A percentile compares a stretch with the other conserved stretches of the same genome.
phyloP scores from a whole-genome alignment of 2,113 vertebrate genomes.

The Rhizomys pruinosus region DNA sequence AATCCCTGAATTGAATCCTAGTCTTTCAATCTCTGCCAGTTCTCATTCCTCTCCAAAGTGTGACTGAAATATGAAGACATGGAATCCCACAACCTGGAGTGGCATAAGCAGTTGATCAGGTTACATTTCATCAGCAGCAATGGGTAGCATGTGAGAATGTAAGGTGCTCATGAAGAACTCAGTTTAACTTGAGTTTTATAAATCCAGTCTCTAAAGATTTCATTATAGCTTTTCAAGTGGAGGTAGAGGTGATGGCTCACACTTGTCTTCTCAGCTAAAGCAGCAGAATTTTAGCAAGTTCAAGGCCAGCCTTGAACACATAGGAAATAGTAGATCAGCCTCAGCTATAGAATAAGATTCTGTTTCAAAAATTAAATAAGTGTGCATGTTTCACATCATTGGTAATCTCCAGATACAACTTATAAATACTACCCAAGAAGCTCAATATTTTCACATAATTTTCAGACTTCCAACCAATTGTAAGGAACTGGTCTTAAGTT shows the following conservation, averaged over 20 bases:
- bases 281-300: not conserved
- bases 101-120: conserved; percentile 36
- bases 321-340: not conserved
- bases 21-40: conserved; percentile 56
- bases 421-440: not conserved
- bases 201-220: conserved; percentile 21
- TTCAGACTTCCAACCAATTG: not conserved
- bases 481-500: not conserved
- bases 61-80: conserved; percentile 56
- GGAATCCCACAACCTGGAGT: not conserved
- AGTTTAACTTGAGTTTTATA: conserved; percentile 55
- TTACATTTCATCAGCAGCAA: conserved; percentile 52
- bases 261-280: not conserved
- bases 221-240: conserved; percentile 39
- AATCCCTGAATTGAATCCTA: conserved; percentile 51
- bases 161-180: conserved; percentile 8
- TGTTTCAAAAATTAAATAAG: not conserved
- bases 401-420: not conserved
- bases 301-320: not conserved
- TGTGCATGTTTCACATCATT: not conserved
- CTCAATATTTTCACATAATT: conserved; percentile 34
- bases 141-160: conserved; percentile 36
- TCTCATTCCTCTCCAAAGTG: conserved; percentile 52
- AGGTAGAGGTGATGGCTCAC: not conserved
- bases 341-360: not conserved